These are phyloP conservation scores for Chaitophorus viminalis DNA, from an alignment of 2,888 invertebrate genomes.

Conservation along the genomic window DNA sequence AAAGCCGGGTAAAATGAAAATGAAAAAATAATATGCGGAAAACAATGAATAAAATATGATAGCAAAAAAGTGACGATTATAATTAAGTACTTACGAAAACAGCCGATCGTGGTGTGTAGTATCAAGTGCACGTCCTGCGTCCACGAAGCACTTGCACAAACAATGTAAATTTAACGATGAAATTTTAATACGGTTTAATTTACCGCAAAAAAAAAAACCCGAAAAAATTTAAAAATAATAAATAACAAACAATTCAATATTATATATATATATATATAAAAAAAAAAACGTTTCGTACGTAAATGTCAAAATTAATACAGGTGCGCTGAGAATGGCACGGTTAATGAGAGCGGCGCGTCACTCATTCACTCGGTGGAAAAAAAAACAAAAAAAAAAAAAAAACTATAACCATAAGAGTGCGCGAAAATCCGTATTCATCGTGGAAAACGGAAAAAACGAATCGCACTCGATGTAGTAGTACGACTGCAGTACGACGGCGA, in stretches of 20 bases:
- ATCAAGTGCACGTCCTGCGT: constrained; percentile 48
- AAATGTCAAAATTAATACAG: constrained; percentile 57
- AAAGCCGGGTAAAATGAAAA: background rate
- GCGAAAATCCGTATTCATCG: constrained; percentile 33
- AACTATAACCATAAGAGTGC: background rate
- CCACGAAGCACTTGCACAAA: constrained; percentile 60
- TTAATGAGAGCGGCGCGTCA: constrained; percentile 34
- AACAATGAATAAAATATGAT: background rate
- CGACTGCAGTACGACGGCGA: background rate
- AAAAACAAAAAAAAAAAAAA: too few relatives aligned
- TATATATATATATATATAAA: background rate
- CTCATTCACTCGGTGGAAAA: constrained; percentile 1
- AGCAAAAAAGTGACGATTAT: background rate
- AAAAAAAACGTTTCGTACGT: constrained; percentile 19
- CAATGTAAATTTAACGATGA: constrained; percentile 39
- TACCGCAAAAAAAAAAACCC: constrained; percentile 19
- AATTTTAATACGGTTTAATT: constrained; percentile 46
- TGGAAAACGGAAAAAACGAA: background rate
- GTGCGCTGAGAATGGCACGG: constrained; percentile 10
- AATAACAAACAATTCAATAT: constrained; percentile 14
- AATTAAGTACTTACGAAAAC: constrained; percentile 50
- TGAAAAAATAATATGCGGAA: background rate
- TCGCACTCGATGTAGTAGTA: constrained; percentile 1
- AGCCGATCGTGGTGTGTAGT: constrained; percentile 35
- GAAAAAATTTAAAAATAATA: constrained; percentile 28